A percentile compares a stretch with the other conserved stretches of the same genome.
Evolutionary conservation across 2,113 vertebrate genomes (phyloP).

Genomic region (Hippocampus guttulatus): DNA sequence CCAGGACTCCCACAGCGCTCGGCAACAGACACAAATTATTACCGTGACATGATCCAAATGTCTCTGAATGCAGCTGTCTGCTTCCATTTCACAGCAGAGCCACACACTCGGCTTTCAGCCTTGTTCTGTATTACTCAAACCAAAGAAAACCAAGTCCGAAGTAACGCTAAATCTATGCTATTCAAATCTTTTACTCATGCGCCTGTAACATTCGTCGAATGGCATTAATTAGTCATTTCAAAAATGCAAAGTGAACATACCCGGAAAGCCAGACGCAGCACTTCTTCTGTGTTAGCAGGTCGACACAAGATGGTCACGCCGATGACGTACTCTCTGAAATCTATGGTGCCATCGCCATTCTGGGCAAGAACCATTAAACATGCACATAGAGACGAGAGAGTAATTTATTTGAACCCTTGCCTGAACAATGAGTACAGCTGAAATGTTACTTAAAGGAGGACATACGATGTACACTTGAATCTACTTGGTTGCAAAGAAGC

Average conservation of each 20-base stretch:
- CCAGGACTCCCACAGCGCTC: constrained; percentile 10
- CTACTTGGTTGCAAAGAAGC: not conserved
- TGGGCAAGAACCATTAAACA: constrained; percentile 42
- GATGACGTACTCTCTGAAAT: constrained; percentile 98
- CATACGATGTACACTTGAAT: not conserved
- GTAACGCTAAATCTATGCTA: not conserved
- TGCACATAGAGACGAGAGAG: not conserved
- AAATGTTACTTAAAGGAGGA: not conserved
- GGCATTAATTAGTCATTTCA: not conserved
- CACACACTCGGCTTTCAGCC: not conserved
- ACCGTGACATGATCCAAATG: constrained; percentile 46
- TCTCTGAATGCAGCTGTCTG: constrained; percentile 33
- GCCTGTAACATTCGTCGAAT: not conserved
- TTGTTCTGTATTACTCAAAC: not conserved
- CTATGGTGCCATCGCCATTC: constrained; percentile 91
- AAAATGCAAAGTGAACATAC: constrained; percentile 51
- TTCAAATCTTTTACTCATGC: not conserved
- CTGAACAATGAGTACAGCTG: not conserved
- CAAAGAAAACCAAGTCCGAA: not conserved
- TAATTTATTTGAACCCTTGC: not conserved
- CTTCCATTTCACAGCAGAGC: constrained; percentile 6
- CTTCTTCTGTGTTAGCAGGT: constrained; percentile 91
- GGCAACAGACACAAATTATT: constrained; percentile 47
- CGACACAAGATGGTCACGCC: constrained; percentile 90
- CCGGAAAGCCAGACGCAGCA: constrained; percentile 89